A percentile compares a stretch with the other conserved stretches of the same genome.
Evolutionary conservation across 1,140 invertebrate genomes (phyloP).

Genomic region (Portunus trituberculatus): DNA sequence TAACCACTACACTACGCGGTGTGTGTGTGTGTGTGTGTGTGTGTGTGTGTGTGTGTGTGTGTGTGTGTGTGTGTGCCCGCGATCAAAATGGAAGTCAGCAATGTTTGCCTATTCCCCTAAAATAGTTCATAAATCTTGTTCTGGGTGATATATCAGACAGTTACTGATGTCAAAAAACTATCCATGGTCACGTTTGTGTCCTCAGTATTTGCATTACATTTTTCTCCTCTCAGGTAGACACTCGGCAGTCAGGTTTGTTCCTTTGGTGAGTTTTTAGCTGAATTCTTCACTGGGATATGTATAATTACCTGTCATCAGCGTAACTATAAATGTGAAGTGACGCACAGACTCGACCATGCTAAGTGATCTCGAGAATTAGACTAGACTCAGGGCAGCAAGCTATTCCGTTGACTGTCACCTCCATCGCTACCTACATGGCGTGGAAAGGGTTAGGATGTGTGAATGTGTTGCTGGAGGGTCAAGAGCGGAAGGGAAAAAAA

Average conservation of each 20-base stretch:
- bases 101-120: not conserved
- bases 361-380: not conserved
- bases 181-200: not conserved
- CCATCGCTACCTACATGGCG: not conserved
- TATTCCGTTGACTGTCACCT: not conserved
- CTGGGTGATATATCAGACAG: not conserved
- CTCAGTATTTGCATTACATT: not conserved
- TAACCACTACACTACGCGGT: too few species aligned
- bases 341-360: not conserved
- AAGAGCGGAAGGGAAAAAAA: not conserved
- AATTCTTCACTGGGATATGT: not conserved
- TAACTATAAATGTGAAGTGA: too few species aligned
- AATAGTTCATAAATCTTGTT: not conserved
- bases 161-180: not conserved
- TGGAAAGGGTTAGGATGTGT: not conserved
- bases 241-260: conserved; percentile 1
- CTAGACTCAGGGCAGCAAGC: not conserved
- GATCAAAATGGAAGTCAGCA: not conserved
- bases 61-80: too few species aligned
- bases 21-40: too few species aligned
- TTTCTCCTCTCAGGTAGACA: not conserved
- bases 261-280: not conserved
- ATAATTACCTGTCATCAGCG: not conserved
- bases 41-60: too few species aligned
- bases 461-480: not conserved